Conservation (phyloP, 2,888 invertebrate species). For the Zeuzera pyrina region DNA sequence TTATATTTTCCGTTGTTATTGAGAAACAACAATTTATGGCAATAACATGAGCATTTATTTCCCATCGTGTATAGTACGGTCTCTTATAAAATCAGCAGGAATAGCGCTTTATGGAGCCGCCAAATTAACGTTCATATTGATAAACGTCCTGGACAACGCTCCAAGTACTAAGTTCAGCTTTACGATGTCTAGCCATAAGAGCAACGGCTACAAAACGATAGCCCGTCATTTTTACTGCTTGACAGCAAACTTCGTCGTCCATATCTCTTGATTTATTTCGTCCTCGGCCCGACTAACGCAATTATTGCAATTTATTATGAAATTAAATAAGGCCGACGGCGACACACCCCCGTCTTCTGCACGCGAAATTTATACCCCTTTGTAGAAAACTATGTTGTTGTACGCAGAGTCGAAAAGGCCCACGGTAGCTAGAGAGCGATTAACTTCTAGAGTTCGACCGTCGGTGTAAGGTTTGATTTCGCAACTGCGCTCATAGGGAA, state of each 20-base stretch:
- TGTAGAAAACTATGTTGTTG: constrained; percentile 39
- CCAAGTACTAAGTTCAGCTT: neutral
- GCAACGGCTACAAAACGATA: constrained; percentile 1
- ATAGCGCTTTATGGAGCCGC: no score
- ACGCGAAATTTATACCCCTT: constrained; percentile 59
- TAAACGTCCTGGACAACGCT: no score
- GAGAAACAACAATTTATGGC: no score
- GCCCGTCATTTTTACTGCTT: constrained; percentile 10
- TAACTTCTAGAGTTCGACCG: constrained; percentile 41
- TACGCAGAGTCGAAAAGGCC: constrained; percentile 32
- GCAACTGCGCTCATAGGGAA: constrained; percentile 18
- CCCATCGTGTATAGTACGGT: no score
- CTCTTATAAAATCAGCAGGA: no score
- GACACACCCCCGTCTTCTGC: constrained; percentile 31
- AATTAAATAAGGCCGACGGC: constrained; percentile 66
- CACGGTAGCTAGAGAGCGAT: constrained; percentile 25
- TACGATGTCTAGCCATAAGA: neutral
- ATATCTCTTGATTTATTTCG: constrained; percentile 52
- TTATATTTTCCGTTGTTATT: no score
- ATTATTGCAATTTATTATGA: constrained; percentile 71
- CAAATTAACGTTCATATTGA: no score
- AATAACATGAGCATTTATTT: no score
- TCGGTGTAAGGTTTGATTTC: constrained; percentile 38
- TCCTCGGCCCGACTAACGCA: constrained; percentile 54
- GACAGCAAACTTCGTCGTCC: constrained; percentile 7